These are phyloP conservation scores for Smittia aterrima DNA, from an alignment of 2,888 invertebrate species.

Conservation along the genomic window DNA sequence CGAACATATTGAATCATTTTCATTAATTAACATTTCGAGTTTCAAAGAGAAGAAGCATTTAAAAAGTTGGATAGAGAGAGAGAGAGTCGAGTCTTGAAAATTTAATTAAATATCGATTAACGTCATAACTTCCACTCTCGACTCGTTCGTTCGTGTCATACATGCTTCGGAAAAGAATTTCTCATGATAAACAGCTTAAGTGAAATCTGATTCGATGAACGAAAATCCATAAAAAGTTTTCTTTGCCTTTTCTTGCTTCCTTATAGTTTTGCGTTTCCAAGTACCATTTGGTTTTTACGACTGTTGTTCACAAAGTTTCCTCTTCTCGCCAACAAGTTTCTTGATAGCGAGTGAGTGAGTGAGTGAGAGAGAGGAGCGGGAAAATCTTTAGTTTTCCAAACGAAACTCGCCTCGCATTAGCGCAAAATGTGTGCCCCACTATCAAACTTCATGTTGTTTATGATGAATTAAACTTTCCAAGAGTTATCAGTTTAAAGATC, in stretches of 20 bases:
- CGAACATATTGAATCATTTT: slow-evolving; percentile 10
- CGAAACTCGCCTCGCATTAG: slow-evolving; percentile 22
- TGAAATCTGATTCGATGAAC: slow-evolving; percentile 35
- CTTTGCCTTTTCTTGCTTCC: background rate
- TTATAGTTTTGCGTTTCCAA: slow-evolving; percentile 1
- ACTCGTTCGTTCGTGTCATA: background rate
- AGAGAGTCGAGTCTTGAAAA: background rate
- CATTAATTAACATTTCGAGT: slow-evolving; percentile 3
- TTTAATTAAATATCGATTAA: slow-evolving; percentile 41
- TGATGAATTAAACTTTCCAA: background rate
- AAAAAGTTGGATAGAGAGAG: background rate
- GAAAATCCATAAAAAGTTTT: slow-evolving; percentile 15
- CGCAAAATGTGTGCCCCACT: slow-evolving; percentile 34
- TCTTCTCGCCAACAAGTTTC: slow-evolving; percentile 38
- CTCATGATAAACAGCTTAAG: slow-evolving; percentile 36
- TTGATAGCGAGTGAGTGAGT: background rate
- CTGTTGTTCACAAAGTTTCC: slow-evolving; percentile 35
- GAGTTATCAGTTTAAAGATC: background rate
- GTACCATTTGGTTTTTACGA: slow-evolving; percentile 41
- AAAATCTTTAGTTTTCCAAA: slow-evolving; percentile 6
- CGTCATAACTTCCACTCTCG: slow-evolving; percentile 1
- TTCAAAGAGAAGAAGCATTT: background rate
- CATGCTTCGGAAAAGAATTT: slow-evolving; percentile 18
- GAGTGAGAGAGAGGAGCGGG: background rate
- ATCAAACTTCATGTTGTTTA: background rate